phyloP scores from a whole-genome alignment of 2,113 vertebrate genomes.

The Melanocharis versteri region DNA sequence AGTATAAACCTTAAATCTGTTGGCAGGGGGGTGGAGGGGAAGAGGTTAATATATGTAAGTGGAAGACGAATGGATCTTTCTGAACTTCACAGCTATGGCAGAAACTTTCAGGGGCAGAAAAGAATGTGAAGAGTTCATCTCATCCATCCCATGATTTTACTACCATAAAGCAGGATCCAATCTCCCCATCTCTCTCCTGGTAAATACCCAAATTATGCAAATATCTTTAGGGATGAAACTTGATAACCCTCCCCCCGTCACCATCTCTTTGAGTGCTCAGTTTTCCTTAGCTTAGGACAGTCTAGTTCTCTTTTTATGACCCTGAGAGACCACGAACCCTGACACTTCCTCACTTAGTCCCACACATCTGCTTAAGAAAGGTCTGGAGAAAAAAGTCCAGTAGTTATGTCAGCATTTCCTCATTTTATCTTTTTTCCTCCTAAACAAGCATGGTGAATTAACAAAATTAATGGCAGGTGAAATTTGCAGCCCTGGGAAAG shows the following conservation, averaged over 20 bases:
- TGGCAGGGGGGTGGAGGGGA: fast-evolving
- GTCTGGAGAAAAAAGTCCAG: neutral
- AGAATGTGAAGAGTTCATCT: neutral
- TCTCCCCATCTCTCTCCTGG: neutral
- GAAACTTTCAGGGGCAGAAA: neutral
- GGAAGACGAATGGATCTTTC: neutral
- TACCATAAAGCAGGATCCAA: neutral
- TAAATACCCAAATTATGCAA: neutral
- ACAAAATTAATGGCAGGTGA: neutral
- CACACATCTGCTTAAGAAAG: neutral
- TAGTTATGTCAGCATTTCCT: neutral
- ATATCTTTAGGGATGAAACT: neutral
- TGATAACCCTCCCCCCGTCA: neutral
- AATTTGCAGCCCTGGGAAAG: neutral
- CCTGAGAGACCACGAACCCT: neutral
- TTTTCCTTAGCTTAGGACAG: neutral
- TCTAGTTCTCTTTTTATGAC: neutral
- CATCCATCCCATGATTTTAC: neutral
- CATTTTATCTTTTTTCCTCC: neutral
- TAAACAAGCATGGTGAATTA: neutral
- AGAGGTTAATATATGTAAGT: neutral
- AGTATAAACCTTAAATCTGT: neutral
- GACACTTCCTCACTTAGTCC: neutral
- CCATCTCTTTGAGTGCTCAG: neutral
- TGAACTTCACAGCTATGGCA: neutral